Conservation (phyloP, 2,113 vertebrate species). For the Conger conger region DNA sequence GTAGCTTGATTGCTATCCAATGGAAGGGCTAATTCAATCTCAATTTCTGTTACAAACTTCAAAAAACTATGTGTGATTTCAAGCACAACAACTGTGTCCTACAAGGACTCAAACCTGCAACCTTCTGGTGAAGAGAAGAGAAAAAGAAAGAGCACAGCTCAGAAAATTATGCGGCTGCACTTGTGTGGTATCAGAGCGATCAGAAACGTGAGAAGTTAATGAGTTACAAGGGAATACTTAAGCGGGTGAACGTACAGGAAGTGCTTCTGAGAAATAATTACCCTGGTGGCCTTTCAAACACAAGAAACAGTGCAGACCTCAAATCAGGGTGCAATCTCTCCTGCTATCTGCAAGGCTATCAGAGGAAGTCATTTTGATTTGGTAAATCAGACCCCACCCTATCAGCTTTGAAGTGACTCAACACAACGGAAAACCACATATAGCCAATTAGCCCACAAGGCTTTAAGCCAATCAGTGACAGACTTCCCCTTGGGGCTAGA, state of each 20-base stretch:
- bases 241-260: neutral
- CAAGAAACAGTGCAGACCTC: neutral
- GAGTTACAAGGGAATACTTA: neutral
- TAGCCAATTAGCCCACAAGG: neutral
- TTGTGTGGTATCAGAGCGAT: neutral
- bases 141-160: too few relatives aligned
- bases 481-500: neutral
- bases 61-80: neutral
- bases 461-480: neutral
- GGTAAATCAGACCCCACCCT: neutral
- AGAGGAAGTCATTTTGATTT: neutral
- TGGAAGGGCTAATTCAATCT: neutral
- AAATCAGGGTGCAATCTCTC: neutral
- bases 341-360: neutral
- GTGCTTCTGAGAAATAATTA: neutral
- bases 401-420: slow-evolving; percentile 1
- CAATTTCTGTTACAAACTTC: neutral
- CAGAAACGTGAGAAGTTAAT: neutral
- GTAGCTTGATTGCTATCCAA: neutral
- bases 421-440: neutral
- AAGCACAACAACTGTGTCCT: neutral
- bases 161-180: neutral
- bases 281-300: slow-evolving; percentile 11
- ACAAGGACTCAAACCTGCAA: neutral
- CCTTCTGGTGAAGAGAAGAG: neutral